Evolutionary conservation across 2,888 invertebrate genomes (phyloP), one percentile per base, ranked within the genome.

Genomic region (Dendrolimus houi): DNA sequence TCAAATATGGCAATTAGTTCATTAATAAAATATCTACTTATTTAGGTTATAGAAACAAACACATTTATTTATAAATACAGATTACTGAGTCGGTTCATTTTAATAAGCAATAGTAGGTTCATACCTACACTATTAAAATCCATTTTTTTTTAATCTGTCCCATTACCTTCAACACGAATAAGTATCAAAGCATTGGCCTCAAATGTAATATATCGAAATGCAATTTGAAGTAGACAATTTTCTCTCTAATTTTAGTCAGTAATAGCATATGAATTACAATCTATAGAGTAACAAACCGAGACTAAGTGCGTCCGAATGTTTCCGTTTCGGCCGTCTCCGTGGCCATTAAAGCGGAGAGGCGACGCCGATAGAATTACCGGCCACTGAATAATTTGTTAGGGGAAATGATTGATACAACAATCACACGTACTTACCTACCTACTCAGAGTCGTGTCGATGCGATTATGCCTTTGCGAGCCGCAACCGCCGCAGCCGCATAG

Each of bases 371-470:
- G 77, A 87, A 88, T 87, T 85, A 87, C 86, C 76, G 77, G 75
- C 87, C 85, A 85, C 87, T 84, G 87, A 87, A 89, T 89, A 85
- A 89, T 88, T 88, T 88, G 86, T 87, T 88, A 85, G 82, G 79
- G 82, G 85, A 87, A 86, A 89, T 89, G 89, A 89, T 89, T 89
- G 88, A 89, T 89, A 87, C 86, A 85, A 87, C 87, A 83, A 88
- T 87, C 88, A 83, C 79, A 79, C 80, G 81, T 88, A 88, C 6
- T 3, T 6, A 29, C 29, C 29, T 29, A 29, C 29, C 29, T 29
- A 29, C 87, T 87, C 83, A 85, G 79, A 87, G 83, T 87, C 88
- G 89, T 88, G 89, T 81, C 76, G 79, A 79, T 73, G 74, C 86
- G 83, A 88, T 89, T 87, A 88, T 75, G 79, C 77, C 74, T 70